phyloP scores from a whole-genome alignment of 1,140 invertebrate species.

The Ostrea edulis region DNA sequence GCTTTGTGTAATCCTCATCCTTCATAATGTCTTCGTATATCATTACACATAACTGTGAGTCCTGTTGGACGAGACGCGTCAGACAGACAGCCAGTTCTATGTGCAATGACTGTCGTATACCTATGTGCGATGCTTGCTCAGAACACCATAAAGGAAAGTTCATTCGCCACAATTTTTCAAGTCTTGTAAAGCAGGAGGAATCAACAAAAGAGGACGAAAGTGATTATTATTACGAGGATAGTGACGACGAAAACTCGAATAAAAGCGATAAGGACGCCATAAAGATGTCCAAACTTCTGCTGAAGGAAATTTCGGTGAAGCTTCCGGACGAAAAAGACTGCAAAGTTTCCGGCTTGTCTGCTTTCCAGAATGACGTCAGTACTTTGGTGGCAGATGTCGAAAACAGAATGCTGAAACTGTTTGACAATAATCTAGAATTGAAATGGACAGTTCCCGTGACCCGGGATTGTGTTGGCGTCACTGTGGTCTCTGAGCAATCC shows the following conservation, averaged over 20 bases:
- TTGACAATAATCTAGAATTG: constrained; percentile 16
- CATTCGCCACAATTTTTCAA: not conserved
- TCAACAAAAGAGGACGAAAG: not conserved
- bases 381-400: constrained; percentile 13
- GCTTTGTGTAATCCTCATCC: constrained; percentile 18
- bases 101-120: constrained; percentile 29
- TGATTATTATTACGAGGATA: not conserved
- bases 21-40: constrained; percentile 15
- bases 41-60: constrained; percentile 5
- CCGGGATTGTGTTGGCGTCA: not conserved
- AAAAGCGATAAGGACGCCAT: constrained; percentile 6
- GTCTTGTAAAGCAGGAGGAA: not conserved
- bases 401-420: constrained; percentile 28
- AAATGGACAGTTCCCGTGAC: not conserved
- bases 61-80: constrained; percentile 5
- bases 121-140: not conserved
- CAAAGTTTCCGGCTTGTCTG: constrained; percentile 10
- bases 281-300: constrained; percentile 6
- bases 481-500: constrained; percentile 8
- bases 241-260: not conserved
- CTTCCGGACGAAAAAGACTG: constrained; percentile 19
- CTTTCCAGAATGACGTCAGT: constrained; percentile 2
- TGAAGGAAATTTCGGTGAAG: constrained; percentile 27
- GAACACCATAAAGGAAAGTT: constrained; percentile 24
- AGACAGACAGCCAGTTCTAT: constrained; percentile 18